phyloP scores from a whole-genome alignment of 1,140 invertebrate genomes.

The Dreissena rostriformis region DNA sequence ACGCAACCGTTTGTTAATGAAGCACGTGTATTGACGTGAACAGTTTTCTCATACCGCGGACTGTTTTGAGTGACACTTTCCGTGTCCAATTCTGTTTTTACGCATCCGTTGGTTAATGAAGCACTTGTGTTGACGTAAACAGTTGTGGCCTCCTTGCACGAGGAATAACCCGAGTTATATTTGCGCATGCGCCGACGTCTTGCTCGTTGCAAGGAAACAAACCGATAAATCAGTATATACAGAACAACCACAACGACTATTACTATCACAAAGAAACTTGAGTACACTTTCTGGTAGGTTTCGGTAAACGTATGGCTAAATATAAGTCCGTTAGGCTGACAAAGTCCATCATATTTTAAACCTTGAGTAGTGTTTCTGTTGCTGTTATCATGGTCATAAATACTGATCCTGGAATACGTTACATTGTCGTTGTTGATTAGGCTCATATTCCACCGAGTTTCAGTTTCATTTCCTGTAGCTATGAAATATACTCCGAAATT shows the following conservation, averaged over 20 bases:
- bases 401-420: not conserved
- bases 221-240: conserved; percentile 71
- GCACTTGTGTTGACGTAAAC: conserved; percentile 57
- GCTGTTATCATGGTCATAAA: not conserved
- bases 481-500: conserved; percentile 74
- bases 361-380: not conserved
- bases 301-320: conserved; percentile 67
- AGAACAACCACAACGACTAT: conserved; percentile 69
- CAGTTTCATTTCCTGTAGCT: not conserved
- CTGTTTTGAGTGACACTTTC: conserved; percentile 9
- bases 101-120: conserved; percentile 50
- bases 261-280: conserved; percentile 69
- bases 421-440: not conserved
- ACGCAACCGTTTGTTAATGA: conserved; percentile 52
- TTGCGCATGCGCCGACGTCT: conserved; percentile 56
- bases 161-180: conserved; percentile 50
- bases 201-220: conserved; percentile 63
- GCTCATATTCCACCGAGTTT: not conserved
- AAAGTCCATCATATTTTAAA: conserved; percentile 64
- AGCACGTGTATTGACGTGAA: conserved; percentile 55
- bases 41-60: conserved; percentile 34
- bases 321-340: conserved; percentile 65
- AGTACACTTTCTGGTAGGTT: conserved; percentile 71
- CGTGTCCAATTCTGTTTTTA: conserved; percentile 45
- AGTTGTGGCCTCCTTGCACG: conserved; percentile 45